Conservation (phyloP, 2,888 invertebrate genomes). For the Orthonychiurus folsomi region DNA sequence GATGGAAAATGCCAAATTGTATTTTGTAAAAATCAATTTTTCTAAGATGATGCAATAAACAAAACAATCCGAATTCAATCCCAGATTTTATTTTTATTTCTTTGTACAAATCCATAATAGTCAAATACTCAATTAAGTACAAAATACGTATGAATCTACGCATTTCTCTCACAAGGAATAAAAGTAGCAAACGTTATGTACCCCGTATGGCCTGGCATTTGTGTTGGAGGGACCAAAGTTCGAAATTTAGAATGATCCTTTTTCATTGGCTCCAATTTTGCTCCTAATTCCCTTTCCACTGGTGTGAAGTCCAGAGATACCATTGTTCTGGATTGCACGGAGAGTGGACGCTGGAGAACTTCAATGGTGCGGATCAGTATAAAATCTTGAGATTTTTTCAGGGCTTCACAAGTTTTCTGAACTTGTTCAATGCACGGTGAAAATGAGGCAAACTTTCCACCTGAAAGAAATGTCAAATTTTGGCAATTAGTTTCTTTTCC, state of each 20-base stretch:
- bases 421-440: slow-evolving; percentile 99
- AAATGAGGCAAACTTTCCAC: slow-evolving; percentile 92
- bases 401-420: slow-evolving; percentile 68
- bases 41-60: too few relatives aligned
- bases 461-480: slow-evolving; percentile 46
- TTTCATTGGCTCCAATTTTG: slow-evolving; percentile 26
- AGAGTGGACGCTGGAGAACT: slow-evolving; percentile 69
- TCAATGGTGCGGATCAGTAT: slow-evolving; percentile 78
- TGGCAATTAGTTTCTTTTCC: neutral
- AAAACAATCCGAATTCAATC: too few relatives aligned
- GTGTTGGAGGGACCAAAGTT: slow-evolving; percentile 60
- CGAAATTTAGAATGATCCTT: slow-evolving; percentile 48
- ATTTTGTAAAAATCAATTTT: too few relatives aligned
- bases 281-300: slow-evolving; percentile 2
- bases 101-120: neutral
- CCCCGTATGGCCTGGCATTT: slow-evolving; percentile 88
- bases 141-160: neutral
- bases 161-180: neutral
- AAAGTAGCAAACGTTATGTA: slow-evolving; percentile 84
- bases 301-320: slow-evolving; percentile 33
- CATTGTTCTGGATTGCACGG: slow-evolving; percentile 56
- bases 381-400: slow-evolving; percentile 63
- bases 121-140: too few relatives aligned
- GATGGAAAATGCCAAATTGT: too few relatives aligned
- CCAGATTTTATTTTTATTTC: neutral